Evolutionary conservation across 2,888 invertebrate genomes (phyloP).

Genomic region (Hydropsyche betteni): DNA sequence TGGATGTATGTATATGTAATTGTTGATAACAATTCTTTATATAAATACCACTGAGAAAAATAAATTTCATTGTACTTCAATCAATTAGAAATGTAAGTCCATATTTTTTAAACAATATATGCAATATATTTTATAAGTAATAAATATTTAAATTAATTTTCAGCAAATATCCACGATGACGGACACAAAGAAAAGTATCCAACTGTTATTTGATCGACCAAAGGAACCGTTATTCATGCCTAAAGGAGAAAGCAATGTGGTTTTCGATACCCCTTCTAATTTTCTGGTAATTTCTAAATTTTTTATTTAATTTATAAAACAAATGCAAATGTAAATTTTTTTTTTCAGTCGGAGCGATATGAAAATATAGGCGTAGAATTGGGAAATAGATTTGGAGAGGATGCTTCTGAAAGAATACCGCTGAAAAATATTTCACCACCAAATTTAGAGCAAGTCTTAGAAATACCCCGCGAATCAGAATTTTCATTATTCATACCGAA

Average conservation of each 20-base stretch:
- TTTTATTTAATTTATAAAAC: not conserved
- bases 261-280: slow-evolving; percentile 67
- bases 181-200: slow-evolving; percentile 59
- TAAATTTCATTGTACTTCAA: too few species aligned
- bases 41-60: too few species aligned
- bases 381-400: slow-evolving; percentile 68
- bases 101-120: too few species aligned
- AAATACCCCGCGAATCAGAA: slow-evolving; percentile 68
- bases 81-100: too few species aligned
- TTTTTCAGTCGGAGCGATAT: slow-evolving; percentile 57
- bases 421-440: slow-evolving; percentile 68
- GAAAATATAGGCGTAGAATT: slow-evolving; percentile 68
- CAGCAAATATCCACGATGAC: slow-evolving; percentile 50
- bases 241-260: slow-evolving; percentile 66
- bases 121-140: too few species aligned
- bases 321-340: not conserved
- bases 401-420: slow-evolving; percentile 63
- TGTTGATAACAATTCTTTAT: too few species aligned
- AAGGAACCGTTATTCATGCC: slow-evolving; percentile 72
- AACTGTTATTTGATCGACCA: slow-evolving; percentile 71
- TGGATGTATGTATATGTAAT: too few species aligned
- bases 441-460: slow-evolving; percentile 66
- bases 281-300: slow-evolving; percentile 56
- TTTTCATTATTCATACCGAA: slow-evolving; percentile 80
- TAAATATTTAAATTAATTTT: not conserved